Evolutionary conservation across 2,888 invertebrate genomes (phyloP), one percentile per base, ranked within the genome.

Genomic region (Oegoconia quadripuncta): DNA sequence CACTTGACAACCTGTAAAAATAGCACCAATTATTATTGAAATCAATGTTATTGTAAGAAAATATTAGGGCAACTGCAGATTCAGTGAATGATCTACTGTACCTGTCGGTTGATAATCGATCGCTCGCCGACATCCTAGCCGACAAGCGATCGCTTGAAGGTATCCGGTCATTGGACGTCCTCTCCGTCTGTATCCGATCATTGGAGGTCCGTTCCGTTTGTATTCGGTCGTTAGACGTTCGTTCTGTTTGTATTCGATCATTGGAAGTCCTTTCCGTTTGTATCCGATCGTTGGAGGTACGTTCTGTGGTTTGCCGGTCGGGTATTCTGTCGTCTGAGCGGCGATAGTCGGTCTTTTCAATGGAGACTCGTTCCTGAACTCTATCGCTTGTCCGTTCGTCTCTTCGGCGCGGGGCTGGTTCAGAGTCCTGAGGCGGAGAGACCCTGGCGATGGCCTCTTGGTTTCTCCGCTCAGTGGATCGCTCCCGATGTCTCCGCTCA

Each of bases 361-460:
- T 57, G 20, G 65, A 52, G 28, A 59, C 45, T 23, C 67, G 57
- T 29, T 67, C 64, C 38, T 64, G 68, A 58, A 64, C 62, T 45
- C 69, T 60, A 34, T 69, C 67, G 39, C 59, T 54, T 9, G 60
- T 55, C 35, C 55, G 49, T 3, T 30, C 29, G 17, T 17, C 30
- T 9, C 17, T 3, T 3, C 37, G 2, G 1, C 27, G 8, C 13
- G 13, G 6, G 3, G 13, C 26, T 15, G 23, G 48, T 11, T 69
- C 69, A 3, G 58, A 56, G 15, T 66, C 64, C 9, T 54, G 67
- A 0, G 77, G 76, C 0, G 83, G 82, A 0, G 80, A 78, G 0
- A 84, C 67, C 12, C 81, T 50, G 0, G 81, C 80, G 18, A 78
- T 55, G 0, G 78, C 82, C 43, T 86, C 84, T 33, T 80, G 77